Evolutionary conservation across 2,113 vertebrate genomes (phyloP).

Genomic region (Vidua chalybeata): DNA sequence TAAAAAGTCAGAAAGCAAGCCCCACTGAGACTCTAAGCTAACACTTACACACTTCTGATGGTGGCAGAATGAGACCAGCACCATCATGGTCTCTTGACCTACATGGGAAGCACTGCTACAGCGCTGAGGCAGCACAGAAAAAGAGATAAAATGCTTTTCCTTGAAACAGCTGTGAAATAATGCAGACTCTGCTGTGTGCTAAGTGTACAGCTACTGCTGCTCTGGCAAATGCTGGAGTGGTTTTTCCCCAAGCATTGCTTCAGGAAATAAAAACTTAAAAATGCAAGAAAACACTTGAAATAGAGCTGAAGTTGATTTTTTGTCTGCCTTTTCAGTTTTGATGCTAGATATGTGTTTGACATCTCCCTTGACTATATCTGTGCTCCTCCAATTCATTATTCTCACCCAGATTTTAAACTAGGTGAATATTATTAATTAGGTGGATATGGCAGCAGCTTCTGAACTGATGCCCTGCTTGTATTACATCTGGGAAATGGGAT

Average conservation of each 20-base stretch:
- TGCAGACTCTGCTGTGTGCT: conserved; percentile 38
- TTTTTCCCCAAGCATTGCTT: background rate
- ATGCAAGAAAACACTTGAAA: conserved; percentile 18
- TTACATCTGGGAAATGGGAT: conserved; percentile 5
- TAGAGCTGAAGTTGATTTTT: conserved; percentile 30
- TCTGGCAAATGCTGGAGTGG: background rate
- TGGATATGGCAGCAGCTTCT: conserved; percentile 20
- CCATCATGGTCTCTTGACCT: conserved; percentile 40
- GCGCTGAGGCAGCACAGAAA: conserved; percentile 16
- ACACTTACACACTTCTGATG: background rate
- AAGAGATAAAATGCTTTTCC: conserved; percentile 44
- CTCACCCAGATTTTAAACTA: background rate
- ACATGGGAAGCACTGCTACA: conserved; percentile 25
- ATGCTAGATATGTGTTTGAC: background rate
- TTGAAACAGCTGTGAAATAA: conserved; percentile 52
- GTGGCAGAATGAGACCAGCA: background rate
- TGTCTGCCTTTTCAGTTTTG: background rate
- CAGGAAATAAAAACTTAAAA: conserved; percentile 26
- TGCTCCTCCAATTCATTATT: background rate
- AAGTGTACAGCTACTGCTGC: conserved; percentile 2
- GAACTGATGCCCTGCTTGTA: conserved; percentile 37
- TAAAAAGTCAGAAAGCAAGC: background rate
- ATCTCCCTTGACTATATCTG: background rate
- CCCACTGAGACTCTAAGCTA: background rate
- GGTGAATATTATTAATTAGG: conserved; percentile 16